These are phyloP conservation scores for Campoplex nolae DNA, from an alignment of 2,888 invertebrate species.

Conservation along the genomic window DNA sequence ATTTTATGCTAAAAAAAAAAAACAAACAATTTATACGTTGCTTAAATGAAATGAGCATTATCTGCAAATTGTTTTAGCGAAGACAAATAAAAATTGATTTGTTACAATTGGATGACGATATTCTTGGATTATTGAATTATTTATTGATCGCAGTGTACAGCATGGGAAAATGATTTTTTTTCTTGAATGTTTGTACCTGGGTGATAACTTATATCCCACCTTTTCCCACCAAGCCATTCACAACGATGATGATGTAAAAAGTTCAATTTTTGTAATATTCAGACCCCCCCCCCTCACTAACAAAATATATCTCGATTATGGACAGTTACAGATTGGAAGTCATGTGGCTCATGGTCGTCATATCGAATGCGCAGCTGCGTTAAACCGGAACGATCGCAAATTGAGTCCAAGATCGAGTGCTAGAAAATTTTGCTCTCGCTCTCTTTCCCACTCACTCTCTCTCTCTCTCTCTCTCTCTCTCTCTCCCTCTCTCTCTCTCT, in stretches of 20 bases:
- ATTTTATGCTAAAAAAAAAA: neutral
- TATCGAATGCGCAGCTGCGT: conserved; percentile 33
- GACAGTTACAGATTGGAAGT: conserved; percentile 34
- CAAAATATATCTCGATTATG: conserved; percentile 4
- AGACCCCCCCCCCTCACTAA: neutral
- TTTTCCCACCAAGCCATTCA: too few relatives aligned
- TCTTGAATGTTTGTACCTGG: neutral
- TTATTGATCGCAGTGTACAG: too few relatives aligned
- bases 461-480: conserved; percentile 18
- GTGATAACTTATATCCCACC: neutral
- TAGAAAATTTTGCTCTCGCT: conserved; percentile 45
- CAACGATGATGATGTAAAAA: neutral
- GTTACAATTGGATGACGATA: too few relatives aligned
- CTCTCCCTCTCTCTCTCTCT: conserved; percentile 18
- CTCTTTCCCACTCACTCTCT: neutral
- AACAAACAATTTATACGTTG: neutral
- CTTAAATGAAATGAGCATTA: neutral
- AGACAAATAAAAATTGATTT: too few relatives aligned
- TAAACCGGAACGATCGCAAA: conserved; percentile 56
- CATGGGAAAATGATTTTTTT: neutral
- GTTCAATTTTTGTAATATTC: neutral
- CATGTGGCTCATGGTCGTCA: conserved; percentile 27
- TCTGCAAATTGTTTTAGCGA: neutral
- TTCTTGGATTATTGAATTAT: too few relatives aligned
- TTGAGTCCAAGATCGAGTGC: conserved; percentile 47